These are phyloP conservation scores for Ciconia maguari DNA, from an alignment of 2,113 vertebrate genomes.

Conservation along the genomic window DNA sequence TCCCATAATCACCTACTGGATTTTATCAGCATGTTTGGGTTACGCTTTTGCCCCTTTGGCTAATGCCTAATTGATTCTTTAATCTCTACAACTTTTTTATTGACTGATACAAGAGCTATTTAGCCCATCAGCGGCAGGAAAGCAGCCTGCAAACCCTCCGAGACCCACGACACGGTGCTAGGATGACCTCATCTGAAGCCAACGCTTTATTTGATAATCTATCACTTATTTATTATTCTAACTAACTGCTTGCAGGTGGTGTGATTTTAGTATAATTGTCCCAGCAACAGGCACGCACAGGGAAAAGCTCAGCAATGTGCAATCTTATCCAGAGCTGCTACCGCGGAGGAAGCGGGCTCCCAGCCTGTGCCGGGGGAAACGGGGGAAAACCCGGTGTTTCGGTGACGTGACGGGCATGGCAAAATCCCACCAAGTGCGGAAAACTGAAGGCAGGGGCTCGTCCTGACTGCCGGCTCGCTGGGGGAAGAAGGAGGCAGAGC, in stretches of 20 bases:
- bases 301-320: background rate
- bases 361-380: background rate
- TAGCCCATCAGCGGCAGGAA: background rate
- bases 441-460: background rate
- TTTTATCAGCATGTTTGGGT: constrained; percentile 67
- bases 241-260: constrained; percentile 59
- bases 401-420: rapidly evolving
- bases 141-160: background rate
- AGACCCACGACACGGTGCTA: background rate
- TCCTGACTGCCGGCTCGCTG: rapidly evolving
- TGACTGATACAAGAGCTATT: constrained; percentile 55
- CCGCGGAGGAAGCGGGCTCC: background rate
- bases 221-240: constrained; percentile 58
- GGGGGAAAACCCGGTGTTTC: rapidly evolving
- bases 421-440: background rate
- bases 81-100: constrained; percentile 59
- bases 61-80: constrained; percentile 66
- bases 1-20: constrained; percentile 48
- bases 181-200: constrained; percentile 40
- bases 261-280: background rate
- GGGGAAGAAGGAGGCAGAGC: background rate
- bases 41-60: constrained; percentile 50
- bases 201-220: constrained; percentile 42
- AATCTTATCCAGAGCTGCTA: background rate
- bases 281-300: background rate